Evolutionary conservation across 2,888 invertebrate species (phyloP).

Genomic region (Neoscelio sp.): DNA sequence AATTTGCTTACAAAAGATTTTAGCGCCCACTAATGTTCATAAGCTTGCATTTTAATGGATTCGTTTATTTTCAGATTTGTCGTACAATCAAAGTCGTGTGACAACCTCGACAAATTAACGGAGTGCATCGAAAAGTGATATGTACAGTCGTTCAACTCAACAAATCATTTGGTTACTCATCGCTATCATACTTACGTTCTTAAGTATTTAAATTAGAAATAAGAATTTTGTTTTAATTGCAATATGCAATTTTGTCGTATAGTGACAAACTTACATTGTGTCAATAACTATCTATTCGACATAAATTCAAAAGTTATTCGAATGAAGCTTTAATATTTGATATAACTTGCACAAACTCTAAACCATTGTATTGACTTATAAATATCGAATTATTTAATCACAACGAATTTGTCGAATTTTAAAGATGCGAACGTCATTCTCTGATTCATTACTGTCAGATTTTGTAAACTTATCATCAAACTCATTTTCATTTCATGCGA

Average conservation of each 20-base stretch:
- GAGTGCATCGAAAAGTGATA: slow-evolving; percentile 75
- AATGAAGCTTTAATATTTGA: not conserved
- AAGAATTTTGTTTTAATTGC: slow-evolving; percentile 17
- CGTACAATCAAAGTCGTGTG: slow-evolving; percentile 78
- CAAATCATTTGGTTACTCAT: slow-evolving; percentile 16
- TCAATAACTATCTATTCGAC: slow-evolving; percentile 2
- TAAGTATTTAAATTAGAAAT: slow-evolving; percentile 39
- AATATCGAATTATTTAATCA: no score
- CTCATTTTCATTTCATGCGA: not conserved
- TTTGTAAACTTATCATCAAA: slow-evolving; percentile 3
- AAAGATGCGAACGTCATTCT: no score
- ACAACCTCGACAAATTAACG: slow-evolving; percentile 76
- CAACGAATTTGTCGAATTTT: no score
- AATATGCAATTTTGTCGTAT: slow-evolving; percentile 20
- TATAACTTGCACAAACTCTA: no score
- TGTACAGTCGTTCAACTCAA: slow-evolving; percentile 1
- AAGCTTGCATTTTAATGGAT: slow-evolving; percentile 26
- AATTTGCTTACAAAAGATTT: no score
- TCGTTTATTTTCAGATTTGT: slow-evolving; percentile 74
- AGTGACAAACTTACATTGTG: not conserved
- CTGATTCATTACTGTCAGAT: no score
- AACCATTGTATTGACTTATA: no score
- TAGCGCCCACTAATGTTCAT: not conserved
- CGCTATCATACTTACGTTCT: slow-evolving; percentile 15
- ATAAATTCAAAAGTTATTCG: not conserved